These are phyloP conservation scores for Siphamia tubifer DNA, from an alignment of 2,113 vertebrate genomes.

Conservation along the genomic window DNA sequence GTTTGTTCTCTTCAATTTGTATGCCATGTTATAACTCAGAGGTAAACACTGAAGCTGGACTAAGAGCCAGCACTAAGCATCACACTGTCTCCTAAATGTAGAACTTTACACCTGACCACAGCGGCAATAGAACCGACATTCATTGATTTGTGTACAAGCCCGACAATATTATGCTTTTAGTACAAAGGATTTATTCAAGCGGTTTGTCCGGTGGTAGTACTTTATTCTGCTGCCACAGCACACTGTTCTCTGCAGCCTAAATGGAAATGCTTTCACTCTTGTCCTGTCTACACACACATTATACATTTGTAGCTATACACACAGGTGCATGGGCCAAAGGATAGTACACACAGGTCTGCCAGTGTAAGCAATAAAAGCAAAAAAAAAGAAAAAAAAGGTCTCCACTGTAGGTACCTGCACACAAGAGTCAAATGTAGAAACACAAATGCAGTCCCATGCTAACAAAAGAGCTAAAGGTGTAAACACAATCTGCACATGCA, in stretches of 20 bases:
- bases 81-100: not conserved
- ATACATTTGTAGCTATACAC: slow-evolving; percentile 6
- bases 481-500: not conserved
- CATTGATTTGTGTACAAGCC: slow-evolving; percentile 24
- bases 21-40: slow-evolving; percentile 25
- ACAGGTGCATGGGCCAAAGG: not conserved
- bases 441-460: not conserved
- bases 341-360: slow-evolving; percentile 7
- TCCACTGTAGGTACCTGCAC: not conserved
- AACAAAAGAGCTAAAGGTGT: too few species aligned
- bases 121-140: not conserved
- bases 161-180: slow-evolving; percentile 2
- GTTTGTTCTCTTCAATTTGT: too few species aligned
- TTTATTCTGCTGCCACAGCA: slow-evolving; percentile 27
- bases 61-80: not conserved
- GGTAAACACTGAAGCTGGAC: slow-evolving; percentile 22
- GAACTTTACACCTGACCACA: slow-evolving; percentile 25
- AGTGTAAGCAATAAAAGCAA: not conserved
- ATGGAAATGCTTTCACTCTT: slow-evolving; percentile 9
- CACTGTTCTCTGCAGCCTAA: slow-evolving; percentile 12
- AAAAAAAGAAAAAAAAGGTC: not conserved
- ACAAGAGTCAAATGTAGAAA: not conserved
- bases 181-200: slow-evolving; percentile 38
- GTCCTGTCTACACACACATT: slow-evolving; percentile 27
- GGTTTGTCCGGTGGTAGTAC: slow-evolving; percentile 6